phyloP scores from a whole-genome alignment of 2,113 vertebrate species.

The Chaetura pelagica region DNA sequence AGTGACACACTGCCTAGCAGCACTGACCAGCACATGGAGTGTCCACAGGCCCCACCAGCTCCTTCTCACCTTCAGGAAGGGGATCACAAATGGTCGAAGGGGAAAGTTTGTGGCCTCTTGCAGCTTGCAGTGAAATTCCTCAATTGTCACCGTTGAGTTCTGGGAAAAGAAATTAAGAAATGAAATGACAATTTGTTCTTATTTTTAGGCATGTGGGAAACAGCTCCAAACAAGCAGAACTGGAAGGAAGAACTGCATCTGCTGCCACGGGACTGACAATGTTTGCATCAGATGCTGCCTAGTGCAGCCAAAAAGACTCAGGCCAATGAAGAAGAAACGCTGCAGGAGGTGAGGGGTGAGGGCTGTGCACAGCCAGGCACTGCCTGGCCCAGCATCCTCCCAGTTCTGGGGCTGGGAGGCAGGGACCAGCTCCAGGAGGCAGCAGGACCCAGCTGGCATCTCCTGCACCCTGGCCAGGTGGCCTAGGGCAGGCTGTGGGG shows the following conservation, averaged over 20 bases:
- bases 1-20: neutral
- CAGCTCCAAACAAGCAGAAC: neutral
- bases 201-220: slow-evolving; percentile 5
- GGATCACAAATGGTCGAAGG: slow-evolving; percentile 95
- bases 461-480: neutral
- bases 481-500: neutral
- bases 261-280: neutral
- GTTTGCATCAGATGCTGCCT: neutral
- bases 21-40: neutral
- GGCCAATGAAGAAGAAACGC: neutral
- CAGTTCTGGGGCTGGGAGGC: neutral
- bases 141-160: slow-evolving; percentile 98
- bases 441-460: slow-evolving; percentile 9
- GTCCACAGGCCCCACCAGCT: neutral
- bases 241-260: slow-evolving; percentile 14
- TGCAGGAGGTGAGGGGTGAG: neutral
- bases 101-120: slow-evolving; percentile 99
- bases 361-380: rapidly evolving
- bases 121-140: slow-evolving; percentile 97
- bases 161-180: slow-evolving; percentile 72
- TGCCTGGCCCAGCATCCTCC: neutral
- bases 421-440: neutral
- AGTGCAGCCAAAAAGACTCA: neutral
- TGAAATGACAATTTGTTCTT: slow-evolving; percentile 14
- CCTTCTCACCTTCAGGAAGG: slow-evolving; percentile 93